phyloP scores from a whole-genome alignment of 2,888 invertebrate genomes.

The Protodeltote pygarga region DNA sequence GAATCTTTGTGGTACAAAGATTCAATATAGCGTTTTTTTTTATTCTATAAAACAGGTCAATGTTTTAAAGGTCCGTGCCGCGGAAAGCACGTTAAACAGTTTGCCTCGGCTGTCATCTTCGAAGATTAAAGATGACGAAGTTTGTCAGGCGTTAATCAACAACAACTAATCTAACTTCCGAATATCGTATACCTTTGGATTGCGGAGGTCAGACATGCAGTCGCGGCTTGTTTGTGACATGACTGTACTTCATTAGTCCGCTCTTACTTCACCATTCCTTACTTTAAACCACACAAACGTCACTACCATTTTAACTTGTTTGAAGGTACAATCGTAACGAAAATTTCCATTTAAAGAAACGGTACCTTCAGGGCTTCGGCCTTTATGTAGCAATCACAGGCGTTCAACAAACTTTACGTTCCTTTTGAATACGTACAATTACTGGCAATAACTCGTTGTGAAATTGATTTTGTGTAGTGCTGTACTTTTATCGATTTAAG shows the following conservation, averaged over 20 bases:
- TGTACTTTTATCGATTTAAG: constrained; percentile 11
- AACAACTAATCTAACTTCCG: no score
- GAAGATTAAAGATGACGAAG: no score
- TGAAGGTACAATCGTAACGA: constrained; percentile 53
- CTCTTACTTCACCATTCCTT: constrained; percentile 4
- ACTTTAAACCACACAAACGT: constrained; percentile 14
- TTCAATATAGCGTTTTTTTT: constrained; percentile 48
- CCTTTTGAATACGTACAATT: constrained; percentile 73
- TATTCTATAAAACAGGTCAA: no score
- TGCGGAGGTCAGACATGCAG: no score
- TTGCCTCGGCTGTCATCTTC: no score
- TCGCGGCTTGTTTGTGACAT: not conserved
- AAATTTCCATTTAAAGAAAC: constrained; percentile 57
- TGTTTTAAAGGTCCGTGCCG: no score
- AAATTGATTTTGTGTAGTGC: constrained; percentile 66
- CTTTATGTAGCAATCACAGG: constrained; percentile 74
- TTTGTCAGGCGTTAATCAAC: no score
- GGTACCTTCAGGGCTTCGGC: constrained; percentile 58
- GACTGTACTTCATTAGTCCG: constrained; percentile 10
- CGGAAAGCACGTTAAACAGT: no score
- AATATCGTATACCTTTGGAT: no score
- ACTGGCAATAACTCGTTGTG: constrained; percentile 69
- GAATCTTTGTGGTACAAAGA: constrained; percentile 50
- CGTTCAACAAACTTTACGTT: constrained; percentile 70
- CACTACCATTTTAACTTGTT: constrained; percentile 47